A percentile compares a stretch with the other conserved stretches of the same genome.
phyloP scores from a whole-genome alignment of 2,888 invertebrate genomes.

The Aleiodes alternator region DNA sequence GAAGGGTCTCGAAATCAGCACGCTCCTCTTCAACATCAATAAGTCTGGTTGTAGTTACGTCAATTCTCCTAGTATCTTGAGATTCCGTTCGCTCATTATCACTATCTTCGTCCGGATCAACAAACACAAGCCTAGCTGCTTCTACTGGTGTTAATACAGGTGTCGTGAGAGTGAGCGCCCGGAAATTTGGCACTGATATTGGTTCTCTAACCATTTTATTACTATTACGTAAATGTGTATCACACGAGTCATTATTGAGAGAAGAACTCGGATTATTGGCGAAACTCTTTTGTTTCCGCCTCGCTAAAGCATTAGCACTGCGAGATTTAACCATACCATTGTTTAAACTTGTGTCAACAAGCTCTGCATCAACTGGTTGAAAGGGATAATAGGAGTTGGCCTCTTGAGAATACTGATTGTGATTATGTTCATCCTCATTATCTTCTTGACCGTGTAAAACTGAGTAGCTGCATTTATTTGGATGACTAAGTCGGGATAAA shows the following conservation, averaged over 20 bases:
- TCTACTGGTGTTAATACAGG: slow-evolving; percentile 83
- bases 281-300: slow-evolving; percentile 67
- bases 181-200: slow-evolving; percentile 85
- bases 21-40: slow-evolving; percentile 73
- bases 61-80: slow-evolving; percentile 70
- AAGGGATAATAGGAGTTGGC: slow-evolving; percentile 74
- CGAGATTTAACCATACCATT: slow-evolving; percentile 76
- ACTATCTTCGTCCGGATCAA: slow-evolving; percentile 83
- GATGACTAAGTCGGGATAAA: slow-evolving; percentile 80
- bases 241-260: slow-evolving; percentile 39
- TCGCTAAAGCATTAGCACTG: slow-evolving; percentile 74
- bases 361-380: slow-evolving; percentile 73
- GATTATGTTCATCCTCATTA: slow-evolving; percentile 78
- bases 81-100: slow-evolving; percentile 71
- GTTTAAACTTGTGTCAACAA: slow-evolving; percentile 66
- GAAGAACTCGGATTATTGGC: slow-evolving; percentile 57
- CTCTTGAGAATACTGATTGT: slow-evolving; percentile 74
- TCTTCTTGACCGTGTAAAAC: slow-evolving; percentile 81
- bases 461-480: slow-evolving; percentile 83
- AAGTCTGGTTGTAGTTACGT: slow-evolving; percentile 68
- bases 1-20: slow-evolving; percentile 75
- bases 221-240: slow-evolving; percentile 37
- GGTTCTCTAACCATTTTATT: slow-evolving; percentile 80
- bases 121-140: slow-evolving; percentile 82
- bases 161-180: slow-evolving; percentile 80